Base-by-base conservation (phyloP, 2,113 vertebrate genomes). In the Rhabdomys dilectus region DNA sequence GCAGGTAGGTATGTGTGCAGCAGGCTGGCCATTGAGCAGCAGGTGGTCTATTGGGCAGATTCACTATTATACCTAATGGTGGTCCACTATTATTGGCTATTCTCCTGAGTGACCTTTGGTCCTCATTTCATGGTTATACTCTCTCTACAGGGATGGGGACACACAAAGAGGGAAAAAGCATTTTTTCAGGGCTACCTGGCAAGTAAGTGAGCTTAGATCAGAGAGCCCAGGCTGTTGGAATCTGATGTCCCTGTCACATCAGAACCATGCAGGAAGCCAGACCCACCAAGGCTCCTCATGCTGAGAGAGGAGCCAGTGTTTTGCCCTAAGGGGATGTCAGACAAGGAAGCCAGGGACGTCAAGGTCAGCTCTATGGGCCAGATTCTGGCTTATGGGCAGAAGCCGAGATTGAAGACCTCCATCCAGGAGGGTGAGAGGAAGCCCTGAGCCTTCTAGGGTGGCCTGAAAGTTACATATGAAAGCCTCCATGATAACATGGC, bases 1-100 rank as follows among this genome's bases (percentile, higher is more conserved):
- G 99, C 99, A 99, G 99, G 99, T 99, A 94, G 19, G 88, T 15
- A 17, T 31, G 77, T 21, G 11, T 48, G 34, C 2, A 16, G 16
- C 10, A 10, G 72, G 60, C 51, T 89, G 85, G 13, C 26, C 5
- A 16, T 12, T 68, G 0, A 88, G 7, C 68, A 51, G 11, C 19
- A 26, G 48, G 53, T 42, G 56, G 16, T 45, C 60, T 24, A 0
- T n/a, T 26, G 51, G 60, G 39, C 51, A 7, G 13, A 48, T 66
- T 42, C 91, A 48, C 68, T 34, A 1, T 85, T 29, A 0, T 56
- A 80, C 8, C 1, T 34, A 51, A 93, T 1, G n/a, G 2, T 53
- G 77, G 5, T 19, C 42, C 58, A 82, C 5, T 15, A 24, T 2
- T 17, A 82, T 34, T 13, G 53, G 76, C 68, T 64, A 11, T n/a